Evolutionary conservation across 1,140 invertebrate genomes (phyloP).

Genomic region (Nebria ingens): DNA sequence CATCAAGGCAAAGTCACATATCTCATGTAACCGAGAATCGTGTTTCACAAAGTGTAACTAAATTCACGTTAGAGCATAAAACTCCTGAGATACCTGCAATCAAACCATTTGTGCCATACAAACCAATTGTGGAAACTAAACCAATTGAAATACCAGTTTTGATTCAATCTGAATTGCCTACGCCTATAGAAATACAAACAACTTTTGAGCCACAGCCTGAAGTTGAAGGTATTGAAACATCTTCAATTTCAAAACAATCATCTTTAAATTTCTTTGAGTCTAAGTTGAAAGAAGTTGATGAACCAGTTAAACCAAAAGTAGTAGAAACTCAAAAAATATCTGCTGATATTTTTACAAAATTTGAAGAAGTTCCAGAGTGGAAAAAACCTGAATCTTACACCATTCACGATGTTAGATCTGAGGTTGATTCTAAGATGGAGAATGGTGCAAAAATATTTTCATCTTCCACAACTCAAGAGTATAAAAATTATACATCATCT

Average conservation of each 20-base stretch:
- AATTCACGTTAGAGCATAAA: not conserved
- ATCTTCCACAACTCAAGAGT: constrained; percentile 23
- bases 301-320: constrained; percentile 23
- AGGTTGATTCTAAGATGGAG: not conserved
- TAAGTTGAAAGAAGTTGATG: constrained; percentile 31
- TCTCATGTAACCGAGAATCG: not conserved
- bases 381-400: constrained; percentile 16
- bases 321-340: constrained; percentile 23
- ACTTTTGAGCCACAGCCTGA: constrained; percentile 17
- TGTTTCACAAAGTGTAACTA: not conserved
- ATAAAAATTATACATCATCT: constrained; percentile 21
- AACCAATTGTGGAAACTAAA: constrained; percentile 15
- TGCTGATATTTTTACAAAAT: constrained; percentile 30
- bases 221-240: constrained; percentile 31
- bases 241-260: constrained; percentile 34
- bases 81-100: not conserved
- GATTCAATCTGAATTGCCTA: constrained; percentile 16
- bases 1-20: not conserved
- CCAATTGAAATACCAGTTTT: constrained; percentile 17
- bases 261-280: constrained; percentile 33
- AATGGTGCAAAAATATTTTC: constrained; percentile 8
- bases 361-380: constrained; percentile 20
- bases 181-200: not conserved
- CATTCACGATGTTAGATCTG: not conserved
- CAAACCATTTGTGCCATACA: not conserved